Evolutionary conservation across 2,113 vertebrate species (phyloP).

Genomic region (Blennius ocellaris): DNA sequence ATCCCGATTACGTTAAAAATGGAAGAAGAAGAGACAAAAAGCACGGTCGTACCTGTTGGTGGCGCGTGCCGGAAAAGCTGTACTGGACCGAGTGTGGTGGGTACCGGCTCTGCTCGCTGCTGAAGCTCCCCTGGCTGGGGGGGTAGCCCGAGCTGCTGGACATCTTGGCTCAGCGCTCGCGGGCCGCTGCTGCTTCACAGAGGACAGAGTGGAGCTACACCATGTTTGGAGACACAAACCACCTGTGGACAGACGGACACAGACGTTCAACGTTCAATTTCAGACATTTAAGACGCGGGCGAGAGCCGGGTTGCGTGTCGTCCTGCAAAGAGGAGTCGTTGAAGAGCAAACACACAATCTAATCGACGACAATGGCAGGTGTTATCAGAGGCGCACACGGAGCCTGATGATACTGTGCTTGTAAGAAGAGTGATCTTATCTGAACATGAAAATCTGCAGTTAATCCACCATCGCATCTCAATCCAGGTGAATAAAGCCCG

Average conservation of each 20-base stretch:
- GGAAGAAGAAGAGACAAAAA: too few species aligned
- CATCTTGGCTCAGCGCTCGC: conserved; percentile 84
- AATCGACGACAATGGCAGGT: too few species aligned
- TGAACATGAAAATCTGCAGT: background rate
- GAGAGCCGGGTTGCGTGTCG: background rate
- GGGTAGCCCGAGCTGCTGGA: conserved; percentile 97
- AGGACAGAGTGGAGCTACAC: conserved; percentile 84
- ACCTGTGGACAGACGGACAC: conserved; percentile 81
- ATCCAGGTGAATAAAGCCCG: background rate
- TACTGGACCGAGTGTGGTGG: conserved; percentile 95
- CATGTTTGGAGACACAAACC: conserved; percentile 86
- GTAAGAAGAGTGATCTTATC: background rate
- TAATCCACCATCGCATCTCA: background rate
- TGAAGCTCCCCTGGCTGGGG: conserved; percentile 96
- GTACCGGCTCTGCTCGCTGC: conserved; percentile 94
- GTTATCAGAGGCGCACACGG: background rate
- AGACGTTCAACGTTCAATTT: background rate
- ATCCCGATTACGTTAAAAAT: too few species aligned
- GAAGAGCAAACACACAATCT: background rate
- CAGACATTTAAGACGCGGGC: background rate
- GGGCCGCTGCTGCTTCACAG: conserved; percentile 82
- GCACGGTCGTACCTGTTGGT: conserved; percentile 89
- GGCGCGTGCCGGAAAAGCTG: conserved; percentile 89
- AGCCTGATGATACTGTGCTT: background rate
- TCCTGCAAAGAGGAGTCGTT: background rate